phyloP scores from a whole-genome alignment of 2,888 invertebrate species.

The Rhimphoctona megacephalus region DNA sequence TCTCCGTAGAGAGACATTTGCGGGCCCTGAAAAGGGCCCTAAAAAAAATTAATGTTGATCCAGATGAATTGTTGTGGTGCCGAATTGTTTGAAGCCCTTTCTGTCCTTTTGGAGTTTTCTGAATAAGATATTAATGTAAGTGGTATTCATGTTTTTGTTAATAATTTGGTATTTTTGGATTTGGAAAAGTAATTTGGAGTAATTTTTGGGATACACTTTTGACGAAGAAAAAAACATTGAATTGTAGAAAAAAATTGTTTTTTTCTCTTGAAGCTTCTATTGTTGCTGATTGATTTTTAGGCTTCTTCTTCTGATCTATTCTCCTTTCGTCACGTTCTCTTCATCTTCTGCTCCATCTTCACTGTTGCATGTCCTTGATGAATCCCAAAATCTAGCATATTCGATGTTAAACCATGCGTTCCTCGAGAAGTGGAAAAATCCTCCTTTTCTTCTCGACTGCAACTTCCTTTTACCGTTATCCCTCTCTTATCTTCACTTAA shows the following conservation, averaged over 20 bases:
- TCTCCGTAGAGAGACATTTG: slow-evolving; percentile 75
- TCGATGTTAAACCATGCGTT: slow-evolving; percentile 53
- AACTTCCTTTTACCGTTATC: slow-evolving; percentile 8
- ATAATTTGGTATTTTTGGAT: background rate
- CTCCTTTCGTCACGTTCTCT: slow-evolving; percentile 23
- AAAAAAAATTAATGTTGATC: slow-evolving; percentile 57
- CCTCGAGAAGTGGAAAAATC: slow-evolving; percentile 27
- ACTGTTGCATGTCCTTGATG: background rate
- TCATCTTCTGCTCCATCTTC: slow-evolving; percentile 9
- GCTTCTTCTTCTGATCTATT: slow-evolving; percentile 27
- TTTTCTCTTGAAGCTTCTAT: slow-evolving; percentile 18
- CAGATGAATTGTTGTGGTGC: slow-evolving; percentile 30
- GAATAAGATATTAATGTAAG: background rate
- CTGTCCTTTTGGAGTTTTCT: slow-evolving; percentile 22
- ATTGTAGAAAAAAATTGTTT: slow-evolving; percentile 17
- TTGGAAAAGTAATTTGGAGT: slow-evolving; percentile 1
- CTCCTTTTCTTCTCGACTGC: background rate
- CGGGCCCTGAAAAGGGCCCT: slow-evolving; percentile 83
- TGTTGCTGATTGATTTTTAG: slow-evolving; percentile 36
- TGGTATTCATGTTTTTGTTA: background rate
- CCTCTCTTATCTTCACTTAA: slow-evolving; percentile 57
- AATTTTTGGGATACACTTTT: slow-evolving; percentile 2
- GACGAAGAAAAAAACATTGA: background rate
- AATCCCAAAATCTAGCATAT: slow-evolving; percentile 32
- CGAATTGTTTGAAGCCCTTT: slow-evolving; percentile 40